Evolutionary conservation across 2,888 invertebrate genomes (phyloP), one percentile per base, ranked within the genome.

Genomic region (Agrotis ipsilon): DNA sequence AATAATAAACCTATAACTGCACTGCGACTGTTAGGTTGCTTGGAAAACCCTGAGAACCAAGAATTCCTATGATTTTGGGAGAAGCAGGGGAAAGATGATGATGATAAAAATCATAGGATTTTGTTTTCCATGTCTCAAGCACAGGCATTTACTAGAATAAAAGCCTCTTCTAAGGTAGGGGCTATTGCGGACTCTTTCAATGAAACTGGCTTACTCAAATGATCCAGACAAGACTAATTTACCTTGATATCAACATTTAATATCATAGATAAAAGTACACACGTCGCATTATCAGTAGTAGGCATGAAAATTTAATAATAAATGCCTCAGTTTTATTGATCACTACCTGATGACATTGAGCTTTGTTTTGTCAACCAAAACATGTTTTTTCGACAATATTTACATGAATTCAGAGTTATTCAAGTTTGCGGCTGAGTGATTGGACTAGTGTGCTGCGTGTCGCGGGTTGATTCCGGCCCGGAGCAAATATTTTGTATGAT

Each of bases 221-320:
- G 5, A 54, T 24, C n/a, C 45, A n/a, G 13, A 21, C 21, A n/a
- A n/a, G 16, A 43, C 21, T 32, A 49, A 18, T 43, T 43, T 62
- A 43, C 43, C 16, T 59, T n/a, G 64, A 49, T 39, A 59, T 32
- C 45, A 39, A 39, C 52, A 32, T 32, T 3, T 71, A 48, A 24
- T 63, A 48, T 52, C 13, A 54, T 24, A 58, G 58, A 72, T 78
- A 72, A 72, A 72, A 24, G 52, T 51, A 61, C 46, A 57, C 49
- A 52, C 52, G 39, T 43, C 71, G 58, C 21, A 59, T 54, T 71
- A 62, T 62, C 46, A 32, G 24, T 57, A 21, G 39, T 57, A 21
- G 39, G 39, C 39, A 39, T 61, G 18, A 48, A 58, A 58, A 51
- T 32, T n/a, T 75, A 58, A 27, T 18, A 24, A 48, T 71, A 49